Conservation (phyloP, 2,797 vertebrate species). For the Otus scops region DNA sequence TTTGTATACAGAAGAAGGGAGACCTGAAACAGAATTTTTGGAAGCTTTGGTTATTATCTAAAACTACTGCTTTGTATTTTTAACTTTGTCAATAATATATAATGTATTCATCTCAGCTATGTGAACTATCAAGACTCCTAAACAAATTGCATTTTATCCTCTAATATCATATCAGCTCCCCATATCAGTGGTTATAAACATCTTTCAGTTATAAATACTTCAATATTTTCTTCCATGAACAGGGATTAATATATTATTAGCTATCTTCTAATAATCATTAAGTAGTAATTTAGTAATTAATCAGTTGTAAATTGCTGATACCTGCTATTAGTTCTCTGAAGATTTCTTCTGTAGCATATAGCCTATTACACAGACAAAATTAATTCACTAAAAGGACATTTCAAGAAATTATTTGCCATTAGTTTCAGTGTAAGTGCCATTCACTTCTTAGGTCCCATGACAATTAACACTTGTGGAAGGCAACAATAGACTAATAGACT, state of each 20-base stretch:
- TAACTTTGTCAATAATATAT: neutral
- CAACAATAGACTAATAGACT: neutral
- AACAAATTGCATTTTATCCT: neutral
- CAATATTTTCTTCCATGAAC: neutral
- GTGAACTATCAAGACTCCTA: neutral
- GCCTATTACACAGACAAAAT: neutral
- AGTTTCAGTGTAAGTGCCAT: neutral
- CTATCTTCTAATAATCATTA: neutral
- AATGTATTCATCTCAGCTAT: neutral
- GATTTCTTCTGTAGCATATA: neutral
- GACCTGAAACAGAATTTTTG: neutral
- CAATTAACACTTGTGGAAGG: neutral
- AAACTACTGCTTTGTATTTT: neutral
- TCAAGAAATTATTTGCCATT: neutral
- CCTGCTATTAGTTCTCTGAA: neutral
- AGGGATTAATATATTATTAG: neutral
- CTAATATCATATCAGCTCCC: neutral
- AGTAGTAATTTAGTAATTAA: neutral
- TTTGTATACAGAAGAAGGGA: neutral
- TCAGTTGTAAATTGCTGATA: neutral
- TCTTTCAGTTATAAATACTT: neutral
- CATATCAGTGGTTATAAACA: neutral
- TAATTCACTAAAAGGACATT: neutral
- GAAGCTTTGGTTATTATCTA: neutral
- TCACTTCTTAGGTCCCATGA: neutral